Evolutionary conservation across 2,888 invertebrate species (phyloP).

Genomic region (Malacosoma neustria): DNA sequence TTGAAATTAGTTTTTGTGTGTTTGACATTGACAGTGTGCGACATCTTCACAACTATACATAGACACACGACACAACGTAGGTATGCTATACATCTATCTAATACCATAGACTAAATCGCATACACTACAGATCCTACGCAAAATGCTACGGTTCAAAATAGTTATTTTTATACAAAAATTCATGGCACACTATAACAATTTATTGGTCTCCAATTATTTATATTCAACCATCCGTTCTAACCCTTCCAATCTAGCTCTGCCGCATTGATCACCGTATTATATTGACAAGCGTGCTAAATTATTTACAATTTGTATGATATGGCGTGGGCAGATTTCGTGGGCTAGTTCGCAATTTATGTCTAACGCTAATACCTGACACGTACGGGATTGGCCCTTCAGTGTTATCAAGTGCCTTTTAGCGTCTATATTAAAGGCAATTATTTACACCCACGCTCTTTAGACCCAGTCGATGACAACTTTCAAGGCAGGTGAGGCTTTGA

Average conservation of each 20-base stretch:
- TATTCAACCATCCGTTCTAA: background rate
- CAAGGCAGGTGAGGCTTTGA: background rate
- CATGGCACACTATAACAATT: background rate
- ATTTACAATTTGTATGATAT: slow-evolving; percentile 27
- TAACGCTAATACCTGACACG: slow-evolving; percentile 19
- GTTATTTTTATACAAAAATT: no score
- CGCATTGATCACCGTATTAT: slow-evolving; percentile 18
- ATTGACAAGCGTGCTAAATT: slow-evolving; percentile 31
- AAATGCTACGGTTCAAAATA: no score
- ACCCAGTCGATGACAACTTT: background rate
- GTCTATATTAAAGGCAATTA: background rate
- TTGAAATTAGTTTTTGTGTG: no score
- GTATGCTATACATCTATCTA: no score
- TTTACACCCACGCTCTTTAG: background rate
- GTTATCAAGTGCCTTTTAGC: background rate
- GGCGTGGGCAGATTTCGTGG: slow-evolving; percentile 32
- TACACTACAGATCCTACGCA: no score
- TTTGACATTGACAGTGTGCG: no score
- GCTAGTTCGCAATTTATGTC: slow-evolving; percentile 26
- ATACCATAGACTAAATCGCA: no score
- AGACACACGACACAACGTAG: no score
- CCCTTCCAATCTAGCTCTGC: slow-evolving; percentile 6
- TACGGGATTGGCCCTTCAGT: slow-evolving; percentile 1
- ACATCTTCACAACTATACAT: no score
- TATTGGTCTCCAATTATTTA: background rate